Percentiles rank a stretch among this genome's conserved stretches.
Evolutionary conservation across 2,113 vertebrate genomes (phyloP).

Genomic region (Alethe castanea): DNA sequence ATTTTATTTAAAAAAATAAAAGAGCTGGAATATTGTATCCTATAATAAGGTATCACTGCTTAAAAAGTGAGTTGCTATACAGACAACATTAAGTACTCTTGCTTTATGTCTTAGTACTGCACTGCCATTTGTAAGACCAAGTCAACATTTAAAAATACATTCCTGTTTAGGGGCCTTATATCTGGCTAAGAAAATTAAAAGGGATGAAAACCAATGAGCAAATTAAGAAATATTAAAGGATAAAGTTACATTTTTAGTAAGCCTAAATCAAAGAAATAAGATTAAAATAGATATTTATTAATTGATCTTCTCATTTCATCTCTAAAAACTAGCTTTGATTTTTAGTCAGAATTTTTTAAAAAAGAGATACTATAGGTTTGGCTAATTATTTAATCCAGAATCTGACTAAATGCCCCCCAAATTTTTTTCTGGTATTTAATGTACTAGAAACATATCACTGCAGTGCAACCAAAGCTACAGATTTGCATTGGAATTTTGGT

Average conservation of each 20-base stretch:
- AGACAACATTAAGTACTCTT: not conserved
- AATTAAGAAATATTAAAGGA: not conserved
- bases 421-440: not conserved
- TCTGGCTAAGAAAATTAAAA: not conserved
- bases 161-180: not conserved
- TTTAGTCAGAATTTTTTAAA: not conserved
- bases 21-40: not conserved
- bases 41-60: not conserved
- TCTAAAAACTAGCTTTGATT: not conserved
- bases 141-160: not conserved
- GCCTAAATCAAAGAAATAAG: not conserved
- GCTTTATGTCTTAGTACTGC: not conserved
- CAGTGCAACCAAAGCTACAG: not conserved
- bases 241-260: not conserved
- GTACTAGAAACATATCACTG: not conserved
- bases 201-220: not conserved
- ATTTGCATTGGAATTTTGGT: not conserved
- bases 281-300: not conserved
- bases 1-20: conserved; percentile 67
- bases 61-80: not conserved
- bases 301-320: not conserved
- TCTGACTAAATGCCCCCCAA: not conserved
- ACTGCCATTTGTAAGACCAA: not conserved
- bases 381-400: not conserved
- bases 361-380: not conserved